These are phyloP conservation scores for Helogale parvula DNA, from an alignment of 2,113 vertebrate species.

Conservation along the genomic window DNA sequence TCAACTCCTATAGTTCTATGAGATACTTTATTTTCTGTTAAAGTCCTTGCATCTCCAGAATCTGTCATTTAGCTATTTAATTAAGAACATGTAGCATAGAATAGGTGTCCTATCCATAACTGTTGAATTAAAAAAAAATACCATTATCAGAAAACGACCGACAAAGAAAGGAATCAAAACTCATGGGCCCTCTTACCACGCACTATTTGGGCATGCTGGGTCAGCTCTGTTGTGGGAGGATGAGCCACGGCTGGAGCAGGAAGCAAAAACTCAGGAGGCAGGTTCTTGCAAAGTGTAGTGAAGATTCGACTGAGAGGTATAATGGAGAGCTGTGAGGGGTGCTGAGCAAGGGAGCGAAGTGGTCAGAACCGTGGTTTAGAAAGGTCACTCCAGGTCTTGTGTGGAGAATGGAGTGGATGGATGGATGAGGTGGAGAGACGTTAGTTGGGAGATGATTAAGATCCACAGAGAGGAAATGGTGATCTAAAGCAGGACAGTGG, in stretches of 20 bases:
- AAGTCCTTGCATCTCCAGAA: background rate
- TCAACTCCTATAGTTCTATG: background rate
- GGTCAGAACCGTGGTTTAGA: background rate
- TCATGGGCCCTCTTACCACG: background rate
- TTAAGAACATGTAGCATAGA: background rate
- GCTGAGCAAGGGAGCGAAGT: background rate
- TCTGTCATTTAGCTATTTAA: slow-evolving; percentile 39
- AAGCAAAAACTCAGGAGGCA: background rate
- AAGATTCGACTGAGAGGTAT: background rate
- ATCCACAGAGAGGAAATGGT: background rate
- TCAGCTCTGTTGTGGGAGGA: background rate
- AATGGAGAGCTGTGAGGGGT: background rate
- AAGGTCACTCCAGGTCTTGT: background rate
- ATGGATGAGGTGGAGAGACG: background rate
- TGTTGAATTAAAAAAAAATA: background rate
- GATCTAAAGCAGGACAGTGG: background rate
- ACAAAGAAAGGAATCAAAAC: background rate
- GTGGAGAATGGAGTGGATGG: background rate
- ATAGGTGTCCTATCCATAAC: background rate
- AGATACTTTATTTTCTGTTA: slow-evolving; percentile 1
- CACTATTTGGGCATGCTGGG: no score
- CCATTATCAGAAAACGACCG: background rate
- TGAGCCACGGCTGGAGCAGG: background rate
- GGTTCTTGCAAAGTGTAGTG: background rate
- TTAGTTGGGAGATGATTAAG: background rate